Conservation (phyloP, 2,888 invertebrate genomes). For the Fragum fragum region DNA sequence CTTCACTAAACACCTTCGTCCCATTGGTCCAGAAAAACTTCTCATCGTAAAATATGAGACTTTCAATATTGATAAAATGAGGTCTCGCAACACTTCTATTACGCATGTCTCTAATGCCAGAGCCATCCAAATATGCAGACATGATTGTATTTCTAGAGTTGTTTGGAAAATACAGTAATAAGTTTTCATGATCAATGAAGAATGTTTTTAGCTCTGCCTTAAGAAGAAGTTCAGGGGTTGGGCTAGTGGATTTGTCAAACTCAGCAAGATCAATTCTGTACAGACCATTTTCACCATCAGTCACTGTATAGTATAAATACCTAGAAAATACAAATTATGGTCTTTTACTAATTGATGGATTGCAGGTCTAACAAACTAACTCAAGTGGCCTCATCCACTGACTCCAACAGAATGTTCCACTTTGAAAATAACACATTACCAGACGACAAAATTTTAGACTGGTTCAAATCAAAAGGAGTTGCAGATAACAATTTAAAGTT, state of each 20-base stretch:
- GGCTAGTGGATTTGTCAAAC: slow-evolving; percentile 84
- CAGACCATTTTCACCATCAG: slow-evolving; percentile 89
- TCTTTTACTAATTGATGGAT: too few species aligned
- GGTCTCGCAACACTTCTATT: slow-evolving; percentile 91
- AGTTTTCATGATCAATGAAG: slow-evolving; percentile 93
- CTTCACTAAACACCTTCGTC: slow-evolving; percentile 92
- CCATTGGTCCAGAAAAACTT: slow-evolving; percentile 96
- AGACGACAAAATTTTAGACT: too few species aligned
- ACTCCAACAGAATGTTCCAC: too few species aligned
- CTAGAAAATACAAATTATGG: too few species aligned
- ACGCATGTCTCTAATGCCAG: slow-evolving; percentile 89
- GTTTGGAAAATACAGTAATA: slow-evolving; percentile 92
- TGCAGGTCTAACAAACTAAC: too few species aligned
- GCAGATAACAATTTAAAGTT: too few species aligned
- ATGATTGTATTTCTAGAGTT: slow-evolving; percentile 92
- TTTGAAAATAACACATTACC: too few species aligned
- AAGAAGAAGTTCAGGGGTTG: slow-evolving; percentile 71
- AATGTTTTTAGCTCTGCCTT: slow-evolving; percentile 92
- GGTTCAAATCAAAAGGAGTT: too few species aligned
- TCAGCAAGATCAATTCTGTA: slow-evolving; percentile 93
- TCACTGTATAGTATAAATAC: slow-evolving; percentile 93
- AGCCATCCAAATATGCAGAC: slow-evolving; percentile 93
- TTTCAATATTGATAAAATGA: slow-evolving; percentile 92
- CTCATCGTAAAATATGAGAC: slow-evolving; percentile 90
- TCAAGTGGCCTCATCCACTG: too few species aligned